These are phyloP conservation scores for Anastatus disparis DNA, from an alignment of 1,140 invertebrate genomes.

Conservation along the genomic window DNA sequence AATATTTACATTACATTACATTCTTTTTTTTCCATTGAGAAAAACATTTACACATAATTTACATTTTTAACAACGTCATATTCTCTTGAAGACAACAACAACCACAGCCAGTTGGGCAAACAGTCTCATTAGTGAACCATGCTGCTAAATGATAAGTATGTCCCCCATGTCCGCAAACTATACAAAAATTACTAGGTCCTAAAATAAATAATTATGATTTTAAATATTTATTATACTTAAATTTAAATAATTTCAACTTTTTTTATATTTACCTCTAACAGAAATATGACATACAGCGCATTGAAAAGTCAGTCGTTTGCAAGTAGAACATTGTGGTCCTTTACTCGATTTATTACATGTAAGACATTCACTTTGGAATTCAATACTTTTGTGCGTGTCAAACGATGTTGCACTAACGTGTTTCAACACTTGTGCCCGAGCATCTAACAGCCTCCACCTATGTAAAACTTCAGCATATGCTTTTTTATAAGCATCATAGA, in stretches of 20 bases:
- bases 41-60: slow-evolving; percentile 37
- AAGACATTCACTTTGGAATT: slow-evolving; percentile 81
- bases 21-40: slow-evolving; percentile 12
- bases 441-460: slow-evolving; percentile 83
- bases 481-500: slow-evolving; percentile 89
- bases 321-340: slow-evolving; percentile 74
- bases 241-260: background rate
- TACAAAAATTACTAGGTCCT: slow-evolving; percentile 82
- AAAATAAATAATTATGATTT: background rate
- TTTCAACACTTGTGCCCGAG: slow-evolving; percentile 84
- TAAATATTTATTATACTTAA: background rate
- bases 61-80: slow-evolving; percentile 53
- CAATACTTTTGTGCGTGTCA: slow-evolving; percentile 76
- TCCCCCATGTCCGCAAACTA: slow-evolving; percentile 90
- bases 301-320: slow-evolving; percentile 77
- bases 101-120: slow-evolving; percentile 87
- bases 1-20: slow-evolving; percentile 27
- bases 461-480: slow-evolving; percentile 91
- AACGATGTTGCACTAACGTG: slow-evolving; percentile 71
- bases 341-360: slow-evolving; percentile 72
- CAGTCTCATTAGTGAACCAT: slow-evolving; percentile 79
- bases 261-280: slow-evolving; percentile 74
- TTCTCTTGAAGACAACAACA: slow-evolving; percentile 84
- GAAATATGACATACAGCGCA: slow-evolving; percentile 88
- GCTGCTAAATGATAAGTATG: slow-evolving; percentile 83